Conservation (phyloP, 2,888 invertebrate species). For the Lepeophtheirus nordmannii region DNA sequence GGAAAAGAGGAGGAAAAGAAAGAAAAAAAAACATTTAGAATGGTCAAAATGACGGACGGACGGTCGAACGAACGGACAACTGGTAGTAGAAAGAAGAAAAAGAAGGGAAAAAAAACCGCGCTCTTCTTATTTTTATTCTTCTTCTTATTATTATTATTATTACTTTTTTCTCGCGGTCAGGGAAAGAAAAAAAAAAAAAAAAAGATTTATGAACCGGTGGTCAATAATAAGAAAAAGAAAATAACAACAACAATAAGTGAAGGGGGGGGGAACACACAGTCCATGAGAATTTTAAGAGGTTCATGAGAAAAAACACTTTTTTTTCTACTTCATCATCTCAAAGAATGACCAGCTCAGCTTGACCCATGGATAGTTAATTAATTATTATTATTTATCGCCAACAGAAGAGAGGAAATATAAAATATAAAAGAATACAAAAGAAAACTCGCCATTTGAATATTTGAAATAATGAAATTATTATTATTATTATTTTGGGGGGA, state of each 20-base stretch:
- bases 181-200: background rate
- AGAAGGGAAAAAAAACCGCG: background rate
- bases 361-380: background rate
- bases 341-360: background rate
- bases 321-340: no score
- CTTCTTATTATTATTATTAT: background rate
- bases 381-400: background rate
- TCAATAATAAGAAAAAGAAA: background rate
- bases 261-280: background rate
- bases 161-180: constrained; percentile 1
- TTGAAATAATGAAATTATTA: no score
- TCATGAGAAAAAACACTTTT: background rate
- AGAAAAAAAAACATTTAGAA: no score
- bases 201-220: constrained; percentile 6
- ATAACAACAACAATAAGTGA: background rate
- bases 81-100: background rate
- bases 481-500: no score
- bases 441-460: no score
- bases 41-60: no score
- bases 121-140: background rate
- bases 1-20: no score
- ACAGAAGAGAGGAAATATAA: no score
- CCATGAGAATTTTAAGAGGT: background rate
- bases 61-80: background rate
- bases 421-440: no score